Conservation (phyloP, 2,113 vertebrate species). For the Xenopus laevis region DNA sequence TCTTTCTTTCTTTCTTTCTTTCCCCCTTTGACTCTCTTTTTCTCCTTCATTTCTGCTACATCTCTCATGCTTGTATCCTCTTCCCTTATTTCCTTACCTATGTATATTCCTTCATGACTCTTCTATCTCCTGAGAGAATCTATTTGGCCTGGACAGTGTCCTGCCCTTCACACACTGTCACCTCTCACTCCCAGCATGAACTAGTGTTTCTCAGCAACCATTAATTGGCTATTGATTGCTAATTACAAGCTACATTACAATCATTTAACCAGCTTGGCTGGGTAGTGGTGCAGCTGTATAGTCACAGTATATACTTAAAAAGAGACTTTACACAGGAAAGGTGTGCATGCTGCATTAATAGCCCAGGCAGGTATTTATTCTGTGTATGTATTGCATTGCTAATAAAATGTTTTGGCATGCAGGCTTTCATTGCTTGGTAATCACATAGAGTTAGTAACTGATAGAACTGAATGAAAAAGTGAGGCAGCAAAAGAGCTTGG, state of each 20-base stretch:
- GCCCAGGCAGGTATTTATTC: too few relatives aligned
- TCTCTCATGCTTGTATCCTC: background rate
- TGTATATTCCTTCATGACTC: background rate
- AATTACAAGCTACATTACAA: conserved; percentile 45
- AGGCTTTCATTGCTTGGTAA: too few relatives aligned
- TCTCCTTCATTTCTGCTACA: background rate
- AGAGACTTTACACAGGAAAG: background rate
- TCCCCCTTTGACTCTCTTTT: background rate
- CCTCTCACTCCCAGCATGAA: conserved; percentile 40
- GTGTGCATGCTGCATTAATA: too few relatives aligned
- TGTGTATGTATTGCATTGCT: too few relatives aligned
- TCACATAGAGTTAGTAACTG: too few relatives aligned
- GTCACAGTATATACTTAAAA: background rate
- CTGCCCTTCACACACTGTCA: conserved; percentile 40
- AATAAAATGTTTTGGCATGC: too few relatives aligned
- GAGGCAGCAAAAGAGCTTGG: too few relatives aligned
- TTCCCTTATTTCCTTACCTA: background rate
- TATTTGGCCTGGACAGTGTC: conserved; percentile 36
- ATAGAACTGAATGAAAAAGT: too few relatives aligned
- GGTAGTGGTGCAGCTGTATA: conserved; percentile 26
- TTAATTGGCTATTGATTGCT: conserved; percentile 47
- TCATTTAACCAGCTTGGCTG: conserved; percentile 36
- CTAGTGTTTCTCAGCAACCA: conserved; percentile 39
- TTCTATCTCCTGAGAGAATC: conserved; percentile 15
- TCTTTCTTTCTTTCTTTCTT: too few relatives aligned